These are phyloP conservation scores for Tauraco erythrolophus DNA, from an alignment of 2,113 vertebrate species.

Conservation along the genomic window DNA sequence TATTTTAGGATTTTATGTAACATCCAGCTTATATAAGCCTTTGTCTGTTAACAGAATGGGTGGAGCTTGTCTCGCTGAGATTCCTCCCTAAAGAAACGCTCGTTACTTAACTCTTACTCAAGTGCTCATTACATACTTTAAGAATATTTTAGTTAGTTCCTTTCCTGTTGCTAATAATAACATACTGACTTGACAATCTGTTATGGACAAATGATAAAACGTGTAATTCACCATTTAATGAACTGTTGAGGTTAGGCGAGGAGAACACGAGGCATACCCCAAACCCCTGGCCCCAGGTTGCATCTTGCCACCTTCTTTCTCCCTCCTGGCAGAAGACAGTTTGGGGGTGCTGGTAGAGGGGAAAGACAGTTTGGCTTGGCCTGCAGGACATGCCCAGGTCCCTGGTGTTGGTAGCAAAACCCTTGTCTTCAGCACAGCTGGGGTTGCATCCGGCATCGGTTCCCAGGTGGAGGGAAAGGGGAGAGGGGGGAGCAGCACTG, in stretches of 20 bases:
- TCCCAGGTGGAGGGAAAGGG: neutral
- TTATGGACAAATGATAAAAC: neutral
- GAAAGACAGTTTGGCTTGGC: neutral
- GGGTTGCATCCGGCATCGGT: neutral
- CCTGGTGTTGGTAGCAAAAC: neutral
- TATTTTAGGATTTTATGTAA: constrained; percentile 50
- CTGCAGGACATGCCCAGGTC: neutral
- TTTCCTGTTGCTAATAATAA: constrained; percentile 27
- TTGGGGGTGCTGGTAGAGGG: neutral
- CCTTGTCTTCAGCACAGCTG: neutral
- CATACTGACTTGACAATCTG: neutral
- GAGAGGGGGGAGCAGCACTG: neutral
- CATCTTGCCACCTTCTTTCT: neutral
- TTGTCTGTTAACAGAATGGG: constrained; percentile 54
- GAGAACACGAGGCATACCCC: neutral
- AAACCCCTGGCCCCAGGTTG: neutral
- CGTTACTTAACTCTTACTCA: constrained; percentile 9
- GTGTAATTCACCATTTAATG: neutral
- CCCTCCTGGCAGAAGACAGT: neutral
- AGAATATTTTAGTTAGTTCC: neutral
- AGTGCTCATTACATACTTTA: neutral
- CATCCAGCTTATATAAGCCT: constrained; percentile 55
- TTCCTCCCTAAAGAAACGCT: neutral
- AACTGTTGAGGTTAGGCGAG: rapidly evolving
- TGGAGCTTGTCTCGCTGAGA: neutral